These are phyloP conservation scores for Quadroppia sp. DNA, from an alignment of 2,888 invertebrate species.

Conservation along the genomic window DNA sequence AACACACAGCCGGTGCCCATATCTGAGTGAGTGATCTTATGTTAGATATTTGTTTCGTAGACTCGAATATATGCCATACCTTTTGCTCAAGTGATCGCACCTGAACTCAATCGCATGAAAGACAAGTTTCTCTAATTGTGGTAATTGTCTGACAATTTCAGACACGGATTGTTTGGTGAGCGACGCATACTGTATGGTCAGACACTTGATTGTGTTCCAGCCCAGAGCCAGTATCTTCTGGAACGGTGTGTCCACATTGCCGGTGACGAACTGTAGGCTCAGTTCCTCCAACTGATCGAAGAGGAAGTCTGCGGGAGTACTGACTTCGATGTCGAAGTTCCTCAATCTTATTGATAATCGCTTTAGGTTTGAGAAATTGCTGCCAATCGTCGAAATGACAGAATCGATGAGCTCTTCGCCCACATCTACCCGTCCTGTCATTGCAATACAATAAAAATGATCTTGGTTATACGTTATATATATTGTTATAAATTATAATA, in stretches of 20 bases:
- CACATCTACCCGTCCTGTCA: slow-evolving; percentile 38
- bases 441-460: too few relatives aligned
- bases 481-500: too few relatives aligned
- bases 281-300: slow-evolving; percentile 38
- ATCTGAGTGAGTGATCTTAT: slow-evolving; percentile 4
- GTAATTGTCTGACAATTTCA: slow-evolving; percentile 33
- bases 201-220: slow-evolving; percentile 31
- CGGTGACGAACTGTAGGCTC: slow-evolving; percentile 34
- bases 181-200: slow-evolving; percentile 38
- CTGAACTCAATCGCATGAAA: slow-evolving; percentile 37
- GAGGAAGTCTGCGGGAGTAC: slow-evolving; percentile 37
- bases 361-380: slow-evolving; percentile 35
- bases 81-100: slow-evolving; percentile 38
- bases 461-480: too few relatives aligned
- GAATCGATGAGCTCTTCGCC: slow-evolving; percentile 38
- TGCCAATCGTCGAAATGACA: slow-evolving; percentile 41
- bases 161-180: slow-evolving; percentile 34
- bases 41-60: neutral
- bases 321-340: slow-evolving; percentile 38
- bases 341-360: slow-evolving; percentile 1
- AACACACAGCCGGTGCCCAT: slow-evolving; percentile 38
- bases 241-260: slow-evolving; percentile 38
- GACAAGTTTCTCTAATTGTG: slow-evolving; percentile 39
- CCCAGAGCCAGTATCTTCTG: slow-evolving; percentile 32
- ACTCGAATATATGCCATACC: slow-evolving; percentile 4